Percentiles rank a stretch among this genome's conserved stretches.
phyloP scores from a whole-genome alignment of 2,888 invertebrate genomes.

The Chaitophorus viminalis region DNA sequence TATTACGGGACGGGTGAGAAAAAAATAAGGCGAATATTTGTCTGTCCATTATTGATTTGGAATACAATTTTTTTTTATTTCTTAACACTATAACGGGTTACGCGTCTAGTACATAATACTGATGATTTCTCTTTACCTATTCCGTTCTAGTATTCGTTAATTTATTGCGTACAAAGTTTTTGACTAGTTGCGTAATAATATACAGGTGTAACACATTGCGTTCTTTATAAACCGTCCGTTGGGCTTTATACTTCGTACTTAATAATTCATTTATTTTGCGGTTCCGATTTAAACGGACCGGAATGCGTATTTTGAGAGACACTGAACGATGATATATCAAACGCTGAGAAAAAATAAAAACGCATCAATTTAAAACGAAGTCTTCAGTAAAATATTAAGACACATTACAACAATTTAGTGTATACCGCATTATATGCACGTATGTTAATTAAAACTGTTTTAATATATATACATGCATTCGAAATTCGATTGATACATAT shows the following conservation, averaged over 20 bases:
- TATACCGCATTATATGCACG: too few species aligned
- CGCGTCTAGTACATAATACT: not conserved
- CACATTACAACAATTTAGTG: not conserved
- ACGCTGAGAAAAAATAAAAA: not conserved
- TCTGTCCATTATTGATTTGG: slow-evolving; percentile 54
- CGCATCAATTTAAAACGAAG: not conserved
- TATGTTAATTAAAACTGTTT: too few species aligned
- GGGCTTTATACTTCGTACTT: not conserved
- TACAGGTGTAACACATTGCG: not conserved
- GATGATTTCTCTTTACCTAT: not conserved
- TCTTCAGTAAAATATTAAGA: not conserved
- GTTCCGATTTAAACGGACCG: slow-evolving; percentile 3
- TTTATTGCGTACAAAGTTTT: not conserved
- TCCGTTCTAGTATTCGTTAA: not conserved
- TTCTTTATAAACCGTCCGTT: not conserved
- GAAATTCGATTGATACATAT: too few species aligned
- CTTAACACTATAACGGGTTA: not conserved
- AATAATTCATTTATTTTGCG: slow-evolving; percentile 6
- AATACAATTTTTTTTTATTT: slow-evolving; percentile 30
- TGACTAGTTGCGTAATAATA: not conserved
- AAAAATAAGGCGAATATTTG: slow-evolving; percentile 52
- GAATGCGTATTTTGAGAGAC: not conserved
- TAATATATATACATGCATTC: too few species aligned
- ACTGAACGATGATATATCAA: not conserved
- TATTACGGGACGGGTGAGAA: slow-evolving; percentile 13